A percentile compares a stretch with the other conserved stretches of the same genome.
phyloP scores from a whole-genome alignment of 1,140 invertebrate species.

The Vanessa atalanta region DNA sequence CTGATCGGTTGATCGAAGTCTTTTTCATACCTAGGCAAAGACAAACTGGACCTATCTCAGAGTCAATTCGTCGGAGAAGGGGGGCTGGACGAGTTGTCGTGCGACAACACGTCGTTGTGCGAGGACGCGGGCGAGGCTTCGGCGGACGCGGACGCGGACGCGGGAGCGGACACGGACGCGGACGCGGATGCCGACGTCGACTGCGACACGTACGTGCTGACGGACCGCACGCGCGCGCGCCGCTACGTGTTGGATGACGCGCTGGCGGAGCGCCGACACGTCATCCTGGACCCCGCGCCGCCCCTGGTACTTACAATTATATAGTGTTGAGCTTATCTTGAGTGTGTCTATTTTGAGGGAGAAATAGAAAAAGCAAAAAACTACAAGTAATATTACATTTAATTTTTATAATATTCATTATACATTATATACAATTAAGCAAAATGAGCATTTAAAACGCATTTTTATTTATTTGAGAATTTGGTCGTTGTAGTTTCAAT shows the following conservation, averaged over 20 bases:
- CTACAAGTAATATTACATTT: not conserved
- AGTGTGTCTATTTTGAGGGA: not conserved
- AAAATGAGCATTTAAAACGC: constrained; percentile 30
- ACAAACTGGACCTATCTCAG: constrained; percentile 51
- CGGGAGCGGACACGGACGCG: constrained; percentile 40
- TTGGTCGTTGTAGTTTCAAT: no score
- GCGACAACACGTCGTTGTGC: constrained; percentile 66
- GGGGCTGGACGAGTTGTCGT: constrained; percentile 55
- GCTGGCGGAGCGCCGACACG: constrained; percentile 54
- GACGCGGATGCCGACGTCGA: constrained; percentile 23
- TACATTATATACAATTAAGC: constrained; percentile 13
- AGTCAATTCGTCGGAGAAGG: constrained; percentile 40
- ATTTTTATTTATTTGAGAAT: no score
- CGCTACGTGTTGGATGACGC: constrained; percentile 68
- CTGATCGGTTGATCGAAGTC: not conserved
- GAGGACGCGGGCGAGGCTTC: constrained; percentile 49
- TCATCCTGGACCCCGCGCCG: constrained; percentile 67
- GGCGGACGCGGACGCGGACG: constrained; percentile 33
- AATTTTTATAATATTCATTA: not conserved
- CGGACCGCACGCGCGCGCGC: constrained; percentile 60
- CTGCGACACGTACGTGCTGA: constrained; percentile 71
- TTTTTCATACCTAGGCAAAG: constrained; percentile 47
- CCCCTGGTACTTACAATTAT: not conserved
- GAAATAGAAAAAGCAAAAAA: no score
- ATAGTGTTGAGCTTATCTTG: not conserved